These are phyloP conservation scores for Aricia agestis DNA, from an alignment of 1,140 invertebrate species.

Conservation along the genomic window DNA sequence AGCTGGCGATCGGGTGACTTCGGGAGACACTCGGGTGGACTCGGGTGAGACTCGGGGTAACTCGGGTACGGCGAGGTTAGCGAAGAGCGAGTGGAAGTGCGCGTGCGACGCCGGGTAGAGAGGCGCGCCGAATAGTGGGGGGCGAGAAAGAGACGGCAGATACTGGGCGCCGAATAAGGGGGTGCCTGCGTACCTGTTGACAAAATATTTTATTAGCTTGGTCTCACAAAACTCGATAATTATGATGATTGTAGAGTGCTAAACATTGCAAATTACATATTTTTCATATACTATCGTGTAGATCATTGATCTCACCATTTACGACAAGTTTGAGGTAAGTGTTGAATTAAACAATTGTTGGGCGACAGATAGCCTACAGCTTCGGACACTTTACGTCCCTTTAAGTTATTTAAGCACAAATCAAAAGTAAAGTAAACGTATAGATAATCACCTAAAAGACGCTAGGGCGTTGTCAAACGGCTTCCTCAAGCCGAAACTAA, in stretches of 20 bases:
- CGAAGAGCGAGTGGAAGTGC: conserved; percentile 91
- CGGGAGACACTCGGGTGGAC: conserved; percentile 43
- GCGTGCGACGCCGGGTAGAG: conserved; percentile 80
- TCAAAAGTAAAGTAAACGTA: neutral
- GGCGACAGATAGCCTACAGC: too few relatives aligned
- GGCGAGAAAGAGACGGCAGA: conserved; percentile 79
- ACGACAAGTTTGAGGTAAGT: too few relatives aligned
- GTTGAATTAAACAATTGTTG: too few relatives aligned
- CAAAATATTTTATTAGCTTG: conserved; percentile 19
- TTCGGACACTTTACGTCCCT: too few relatives aligned
- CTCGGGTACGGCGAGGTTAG: conserved; percentile 84
- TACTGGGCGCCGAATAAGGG: conserved; percentile 75
- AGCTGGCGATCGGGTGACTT: conserved; percentile 45
- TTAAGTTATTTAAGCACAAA: too few relatives aligned
- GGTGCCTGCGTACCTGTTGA: conserved; percentile 56
- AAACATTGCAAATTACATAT: too few relatives aligned
- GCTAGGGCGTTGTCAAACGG: conserved; percentile 83
- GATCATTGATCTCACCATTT: too few relatives aligned
- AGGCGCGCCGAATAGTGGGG: conserved; percentile 79
- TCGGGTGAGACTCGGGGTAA: conserved; percentile 61
- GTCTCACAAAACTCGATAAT: neutral
- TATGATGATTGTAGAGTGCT: too few relatives aligned
- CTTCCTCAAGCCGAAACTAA: conserved; percentile 85
- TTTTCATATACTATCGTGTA: too few relatives aligned
- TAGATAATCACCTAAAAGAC: conserved; percentile 72